Percentiles rank a stretch among this genome's conserved stretches.
Evolutionary conservation across 2,888 invertebrate species (phyloP).

Genomic region (Leucophora obtusa): DNA sequence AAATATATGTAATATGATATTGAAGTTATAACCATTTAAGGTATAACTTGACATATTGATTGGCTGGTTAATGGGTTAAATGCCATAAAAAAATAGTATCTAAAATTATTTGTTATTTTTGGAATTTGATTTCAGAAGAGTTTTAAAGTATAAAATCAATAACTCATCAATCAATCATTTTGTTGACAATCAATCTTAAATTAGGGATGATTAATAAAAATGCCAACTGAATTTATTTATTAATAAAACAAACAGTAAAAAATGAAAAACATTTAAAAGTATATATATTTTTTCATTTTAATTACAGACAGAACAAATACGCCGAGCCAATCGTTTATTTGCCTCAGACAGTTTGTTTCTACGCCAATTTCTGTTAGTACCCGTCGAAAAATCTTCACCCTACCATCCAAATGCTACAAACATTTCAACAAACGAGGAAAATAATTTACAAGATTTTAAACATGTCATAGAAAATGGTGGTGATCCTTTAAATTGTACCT

Average conservation of each 20-base stretch:
- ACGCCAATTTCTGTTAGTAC: slow-evolving; percentile 92
- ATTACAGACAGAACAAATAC: slow-evolving; percentile 93
- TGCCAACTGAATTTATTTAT: not conserved
- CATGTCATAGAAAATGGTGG: slow-evolving; percentile 57
- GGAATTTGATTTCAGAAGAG: slow-evolving; percentile 10
- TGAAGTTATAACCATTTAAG: slow-evolving; percentile 25
- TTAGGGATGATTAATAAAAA: not conserved
- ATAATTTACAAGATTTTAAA: slow-evolving; percentile 50
- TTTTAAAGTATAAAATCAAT: not conserved
- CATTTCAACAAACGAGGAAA: slow-evolving; percentile 73
- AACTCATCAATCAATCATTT: slow-evolving; percentile 27
- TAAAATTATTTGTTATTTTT: not conserved
- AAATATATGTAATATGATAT: not conserved
- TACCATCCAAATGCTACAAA: slow-evolving; percentile 80
- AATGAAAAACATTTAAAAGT: slow-evolving; percentile 36
- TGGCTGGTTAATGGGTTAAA: slow-evolving; percentile 3
- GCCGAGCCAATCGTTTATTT: slow-evolving; percentile 93
- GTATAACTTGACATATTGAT: slow-evolving; percentile 36
- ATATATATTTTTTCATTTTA: slow-evolving; percentile 72
- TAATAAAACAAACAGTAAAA: not conserved
- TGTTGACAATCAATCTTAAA: slow-evolving; percentile 19
- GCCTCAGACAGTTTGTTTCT: slow-evolving; percentile 96
- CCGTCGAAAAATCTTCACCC: slow-evolving; percentile 84
- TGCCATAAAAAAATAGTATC: slow-evolving; percentile 13
- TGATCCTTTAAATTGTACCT: slow-evolving; percentile 58